Evolutionary conservation across 2,888 invertebrate genomes (phyloP).

Genomic region (Cabera pusaria): DNA sequence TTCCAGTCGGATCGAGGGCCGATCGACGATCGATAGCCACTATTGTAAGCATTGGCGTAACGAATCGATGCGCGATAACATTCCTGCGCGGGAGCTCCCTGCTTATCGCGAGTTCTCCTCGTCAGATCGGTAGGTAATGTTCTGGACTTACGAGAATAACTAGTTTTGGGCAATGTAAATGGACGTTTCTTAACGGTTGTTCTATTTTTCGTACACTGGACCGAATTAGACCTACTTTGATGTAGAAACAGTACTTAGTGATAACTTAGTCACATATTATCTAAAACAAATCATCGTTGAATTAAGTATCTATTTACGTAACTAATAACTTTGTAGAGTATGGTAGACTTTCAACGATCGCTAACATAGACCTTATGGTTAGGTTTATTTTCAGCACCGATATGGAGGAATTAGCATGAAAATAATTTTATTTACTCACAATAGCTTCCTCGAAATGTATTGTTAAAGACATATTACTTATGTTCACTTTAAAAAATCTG

Average conservation of each 20-base stretch:
- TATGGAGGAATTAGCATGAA: slow-evolving; percentile 13
- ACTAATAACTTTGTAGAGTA: too few species aligned
- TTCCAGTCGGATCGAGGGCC: slow-evolving; percentile 23
- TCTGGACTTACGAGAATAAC: slow-evolving; percentile 38
- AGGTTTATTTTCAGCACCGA: slow-evolving; percentile 6
- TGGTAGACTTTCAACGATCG: too few species aligned
- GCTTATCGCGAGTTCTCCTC: slow-evolving; percentile 41
- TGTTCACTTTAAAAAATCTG: slow-evolving; percentile 41
- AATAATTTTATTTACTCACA: slow-evolving; percentile 16
- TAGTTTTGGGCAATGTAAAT: slow-evolving; percentile 33
- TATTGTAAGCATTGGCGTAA: slow-evolving; percentile 41
- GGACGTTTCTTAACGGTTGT: slow-evolving; percentile 36
- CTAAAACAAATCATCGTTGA: too few species aligned
- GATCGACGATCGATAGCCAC: slow-evolving; percentile 29
- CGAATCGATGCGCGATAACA: slow-evolving; percentile 56
- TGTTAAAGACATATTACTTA: slow-evolving; percentile 15
- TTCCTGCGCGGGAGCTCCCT: slow-evolving; percentile 49
- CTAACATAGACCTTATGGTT: too few species aligned
- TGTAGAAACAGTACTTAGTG: too few species aligned
- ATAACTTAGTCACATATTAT: too few species aligned
- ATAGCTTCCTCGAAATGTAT: slow-evolving; percentile 13
- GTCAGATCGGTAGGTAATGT: slow-evolving; percentile 48
- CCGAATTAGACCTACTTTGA: too few species aligned
- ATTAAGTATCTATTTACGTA: too few species aligned
- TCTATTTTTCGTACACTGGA: slow-evolving; percentile 5